These are phyloP conservation scores for Clepsis dumicolana DNA, from an alignment of 2,888 invertebrate genomes.

Conservation along the genomic window DNA sequence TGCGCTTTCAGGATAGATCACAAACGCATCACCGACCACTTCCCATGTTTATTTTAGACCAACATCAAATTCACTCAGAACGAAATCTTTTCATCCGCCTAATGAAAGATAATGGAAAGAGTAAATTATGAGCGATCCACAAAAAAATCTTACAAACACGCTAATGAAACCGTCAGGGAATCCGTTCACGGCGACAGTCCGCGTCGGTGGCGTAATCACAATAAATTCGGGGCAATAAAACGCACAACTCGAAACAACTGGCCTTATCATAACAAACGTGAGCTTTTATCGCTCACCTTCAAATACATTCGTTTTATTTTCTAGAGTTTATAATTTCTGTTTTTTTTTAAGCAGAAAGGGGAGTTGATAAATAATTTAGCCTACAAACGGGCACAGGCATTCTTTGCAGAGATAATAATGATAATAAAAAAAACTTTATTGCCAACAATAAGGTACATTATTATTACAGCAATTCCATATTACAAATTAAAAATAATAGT, in stretches of 20 bases:
- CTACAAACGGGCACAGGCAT: background rate
- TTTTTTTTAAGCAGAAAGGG: background rate
- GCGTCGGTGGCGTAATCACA: slow-evolving; percentile 63
- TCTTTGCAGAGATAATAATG: background rate
- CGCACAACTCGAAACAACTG: slow-evolving; percentile 57
- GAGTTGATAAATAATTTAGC: background rate
- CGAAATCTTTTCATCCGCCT: slow-evolving; percentile 30
- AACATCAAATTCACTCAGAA: slow-evolving; percentile 7
- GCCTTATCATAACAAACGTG: slow-evolving; percentile 55
- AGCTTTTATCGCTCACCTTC: slow-evolving; percentile 47
- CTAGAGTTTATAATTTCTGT: slow-evolving; percentile 1
- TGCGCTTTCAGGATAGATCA: slow-evolving; percentile 14
- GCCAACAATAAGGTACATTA: no score
- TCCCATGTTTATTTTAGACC: slow-evolving; percentile 33
- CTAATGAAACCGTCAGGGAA: slow-evolving; percentile 54
- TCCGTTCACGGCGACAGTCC: slow-evolving; percentile 53
- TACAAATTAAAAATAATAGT: no score
- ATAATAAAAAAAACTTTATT: background rate
- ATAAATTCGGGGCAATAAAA: slow-evolving; percentile 69
- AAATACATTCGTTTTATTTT: slow-evolving; percentile 13
- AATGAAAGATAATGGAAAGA: slow-evolving; percentile 37
- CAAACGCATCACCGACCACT: slow-evolving; percentile 17
- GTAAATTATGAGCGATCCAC: slow-evolving; percentile 42
- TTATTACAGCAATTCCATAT: no score
- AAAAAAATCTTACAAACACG: slow-evolving; percentile 49